phyloP scores from a whole-genome alignment of 2,113 vertebrate genomes.

The Indicator maculatus region DNA sequence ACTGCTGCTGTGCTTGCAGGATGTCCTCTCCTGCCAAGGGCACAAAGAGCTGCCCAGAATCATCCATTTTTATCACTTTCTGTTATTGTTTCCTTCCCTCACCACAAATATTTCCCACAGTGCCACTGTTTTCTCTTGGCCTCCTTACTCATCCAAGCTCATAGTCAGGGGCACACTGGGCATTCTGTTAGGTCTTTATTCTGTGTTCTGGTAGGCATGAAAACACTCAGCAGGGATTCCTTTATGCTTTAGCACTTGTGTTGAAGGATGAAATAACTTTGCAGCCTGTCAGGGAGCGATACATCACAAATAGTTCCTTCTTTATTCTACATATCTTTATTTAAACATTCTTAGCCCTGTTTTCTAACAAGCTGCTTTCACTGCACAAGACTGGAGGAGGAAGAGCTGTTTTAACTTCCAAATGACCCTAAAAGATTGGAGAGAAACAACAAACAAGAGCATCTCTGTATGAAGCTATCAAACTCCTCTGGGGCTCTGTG shows the following conservation, averaged over 20 bases:
- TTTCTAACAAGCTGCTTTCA: slow-evolving; percentile 44
- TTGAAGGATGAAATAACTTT: slow-evolving; percentile 49
- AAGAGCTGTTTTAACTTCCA: slow-evolving; percentile 49
- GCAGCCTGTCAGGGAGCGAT: slow-evolving; percentile 38
- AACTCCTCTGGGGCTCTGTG: background rate
- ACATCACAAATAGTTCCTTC: slow-evolving; percentile 25
- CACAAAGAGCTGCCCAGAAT: background rate
- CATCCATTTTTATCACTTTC: slow-evolving; percentile 55
- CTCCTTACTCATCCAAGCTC: slow-evolving; percentile 40
- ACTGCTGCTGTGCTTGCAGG: background rate
- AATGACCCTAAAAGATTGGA: slow-evolving; percentile 41
- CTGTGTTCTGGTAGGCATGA: slow-evolving; percentile 26
- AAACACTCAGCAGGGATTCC: slow-evolving; percentile 7
- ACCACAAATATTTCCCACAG: slow-evolving; percentile 25
- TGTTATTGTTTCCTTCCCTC: slow-evolving; percentile 30
- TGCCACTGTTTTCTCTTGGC: slow-evolving; percentile 25
- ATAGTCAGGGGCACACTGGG: slow-evolving; percentile 45
- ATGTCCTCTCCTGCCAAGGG: background rate
- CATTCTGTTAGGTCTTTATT: slow-evolving; percentile 1
- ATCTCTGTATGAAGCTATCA: slow-evolving; percentile 29
- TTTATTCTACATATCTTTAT: slow-evolving; percentile 45
- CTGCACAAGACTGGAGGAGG: slow-evolving; percentile 14
- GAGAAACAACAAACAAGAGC: slow-evolving; percentile 21
- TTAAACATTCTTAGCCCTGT: slow-evolving; percentile 1
- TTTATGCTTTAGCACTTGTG: slow-evolving; percentile 15